Evolutionary conservation across 1,140 invertebrate genomes (phyloP).

Genomic region (Aphidius gifuensis): DNA sequence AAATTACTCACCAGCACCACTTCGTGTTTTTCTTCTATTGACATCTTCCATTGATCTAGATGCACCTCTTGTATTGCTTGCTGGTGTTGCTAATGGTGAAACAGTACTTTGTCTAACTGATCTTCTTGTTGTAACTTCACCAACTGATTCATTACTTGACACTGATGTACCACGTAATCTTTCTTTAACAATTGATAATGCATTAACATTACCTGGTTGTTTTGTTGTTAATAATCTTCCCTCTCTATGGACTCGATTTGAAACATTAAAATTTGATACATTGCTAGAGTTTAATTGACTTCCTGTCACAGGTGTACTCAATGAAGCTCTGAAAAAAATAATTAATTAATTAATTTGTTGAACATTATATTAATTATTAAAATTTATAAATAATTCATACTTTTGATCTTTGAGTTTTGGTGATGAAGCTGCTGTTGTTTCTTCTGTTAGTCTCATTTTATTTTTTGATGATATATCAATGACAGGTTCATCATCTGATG

Average conservation of each 20-base stretch:
- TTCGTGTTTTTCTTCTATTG: conserved; percentile 53
- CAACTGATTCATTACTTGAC: conserved; percentile 46
- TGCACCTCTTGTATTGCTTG: conserved; percentile 52
- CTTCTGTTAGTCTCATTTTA: conserved; percentile 47
- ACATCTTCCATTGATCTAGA: conserved; percentile 52
- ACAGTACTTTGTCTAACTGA: conserved; percentile 52
- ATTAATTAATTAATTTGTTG: too few species aligned
- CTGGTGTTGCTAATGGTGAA: conserved; percentile 50
- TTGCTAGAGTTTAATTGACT: conserved; percentile 47
- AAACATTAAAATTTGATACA: conserved; percentile 46
- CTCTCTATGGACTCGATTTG: conserved; percentile 49
- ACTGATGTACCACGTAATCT: conserved; percentile 48
- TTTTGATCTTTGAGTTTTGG: conserved; percentile 54
- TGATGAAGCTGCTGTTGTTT: conserved; percentile 41
- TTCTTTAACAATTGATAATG: conserved; percentile 44
- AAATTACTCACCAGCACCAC: conserved; percentile 51
- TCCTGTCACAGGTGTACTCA: conserved; percentile 38
- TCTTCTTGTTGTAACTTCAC: conserved; percentile 48
- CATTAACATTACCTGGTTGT: conserved; percentile 36
- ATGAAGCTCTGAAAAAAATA: conserved; percentile 37
- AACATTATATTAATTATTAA: background rate
- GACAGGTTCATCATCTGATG: conserved; percentile 71
- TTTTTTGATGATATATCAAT: conserved; percentile 69
- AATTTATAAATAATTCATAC: conserved; percentile 34
- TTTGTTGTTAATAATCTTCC: conserved; percentile 50